Evolutionary conservation across 1,140 invertebrate genomes (phyloP).

Genomic region (Diploscapter pachys): DNA sequence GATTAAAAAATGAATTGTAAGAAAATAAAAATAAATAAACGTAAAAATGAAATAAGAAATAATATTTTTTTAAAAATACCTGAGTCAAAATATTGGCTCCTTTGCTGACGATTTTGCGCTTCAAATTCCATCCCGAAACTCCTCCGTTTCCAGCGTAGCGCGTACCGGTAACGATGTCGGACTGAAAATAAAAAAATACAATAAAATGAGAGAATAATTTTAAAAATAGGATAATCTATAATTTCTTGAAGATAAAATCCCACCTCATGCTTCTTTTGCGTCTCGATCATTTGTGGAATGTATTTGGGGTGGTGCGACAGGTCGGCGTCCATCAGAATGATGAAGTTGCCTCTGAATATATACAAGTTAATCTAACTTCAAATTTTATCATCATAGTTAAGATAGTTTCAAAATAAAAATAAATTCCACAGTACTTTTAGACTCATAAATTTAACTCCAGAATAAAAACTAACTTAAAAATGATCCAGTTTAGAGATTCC

Average conservation of each 20-base stretch:
- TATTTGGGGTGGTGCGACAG: constrained; percentile 99
- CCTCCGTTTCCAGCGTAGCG: constrained; percentile 81
- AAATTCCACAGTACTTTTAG: too few species aligned
- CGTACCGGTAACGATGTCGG: constrained; percentile 86
- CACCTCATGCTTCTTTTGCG: constrained; percentile 43
- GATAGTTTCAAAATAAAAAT: too few species aligned
- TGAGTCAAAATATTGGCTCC: constrained; percentile 87
- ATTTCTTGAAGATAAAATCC: background rate
- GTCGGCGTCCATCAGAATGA: constrained; percentile 99
- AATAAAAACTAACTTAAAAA: too few species aligned
- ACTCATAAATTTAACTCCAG: background rate
- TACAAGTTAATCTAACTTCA: too few species aligned
- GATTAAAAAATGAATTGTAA: background rate
- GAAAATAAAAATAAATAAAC: background rate
- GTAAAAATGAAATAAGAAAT: background rate
- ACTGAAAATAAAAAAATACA: constrained; percentile 62
- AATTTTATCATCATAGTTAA: too few species aligned
- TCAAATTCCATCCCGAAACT: constrained; percentile 97
- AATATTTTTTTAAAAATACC: constrained; percentile 1
- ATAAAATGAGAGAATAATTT: too few species aligned
- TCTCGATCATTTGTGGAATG: constrained; percentile 79
- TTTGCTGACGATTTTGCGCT: constrained; percentile 82
- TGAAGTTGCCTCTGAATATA: constrained; percentile 64
- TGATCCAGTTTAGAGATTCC: too few species aligned
- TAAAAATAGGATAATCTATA: background rate